phyloP scores from a whole-genome alignment of 2,113 vertebrate genomes.

The Vicugna pacos region DNA sequence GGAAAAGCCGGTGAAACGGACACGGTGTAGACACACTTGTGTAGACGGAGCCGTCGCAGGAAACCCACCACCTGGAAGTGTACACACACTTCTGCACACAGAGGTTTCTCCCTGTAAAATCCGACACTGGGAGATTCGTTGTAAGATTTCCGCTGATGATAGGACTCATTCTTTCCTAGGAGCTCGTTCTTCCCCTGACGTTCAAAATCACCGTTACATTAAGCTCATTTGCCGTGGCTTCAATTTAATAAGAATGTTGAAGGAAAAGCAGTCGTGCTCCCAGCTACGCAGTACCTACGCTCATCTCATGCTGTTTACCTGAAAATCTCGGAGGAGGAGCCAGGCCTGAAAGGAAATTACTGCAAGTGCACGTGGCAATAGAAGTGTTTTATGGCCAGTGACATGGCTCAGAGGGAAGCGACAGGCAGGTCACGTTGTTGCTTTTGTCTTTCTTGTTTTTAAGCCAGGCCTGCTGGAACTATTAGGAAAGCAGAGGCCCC shows the following conservation, averaged over 20 bases:
- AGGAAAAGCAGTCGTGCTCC: not conserved
- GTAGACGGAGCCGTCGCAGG: not conserved
- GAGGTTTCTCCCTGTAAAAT: slow-evolving; percentile 55
- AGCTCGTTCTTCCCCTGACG: not conserved
- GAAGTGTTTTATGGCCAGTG: slow-evolving; percentile 62
- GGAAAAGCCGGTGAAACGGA: slow-evolving; percentile 56
- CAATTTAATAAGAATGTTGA: slow-evolving; percentile 21
- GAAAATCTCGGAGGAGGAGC: slow-evolving; percentile 38
- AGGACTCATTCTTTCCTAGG: not conserved
- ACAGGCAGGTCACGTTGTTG: slow-evolving; percentile 57
- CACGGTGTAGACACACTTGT: not conserved
- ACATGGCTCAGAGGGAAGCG: slow-evolving; percentile 59
- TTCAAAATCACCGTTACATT: slow-evolving; percentile 5
- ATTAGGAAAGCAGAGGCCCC: not conserved
- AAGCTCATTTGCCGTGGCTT: slow-evolving; percentile 52
- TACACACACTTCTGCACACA: not conserved
- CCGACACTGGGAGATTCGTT: not conserved
- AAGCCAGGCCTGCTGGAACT: not conserved
- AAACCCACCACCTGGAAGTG: not conserved
- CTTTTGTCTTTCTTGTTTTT: not conserved
- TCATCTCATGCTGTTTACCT: slow-evolving; percentile 53
- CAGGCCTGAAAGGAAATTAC: slow-evolving; percentile 56
- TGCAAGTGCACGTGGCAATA: slow-evolving; percentile 51
- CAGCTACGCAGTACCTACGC: not conserved
- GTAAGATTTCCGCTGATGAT: not conserved